Conservation (phyloP, 2,797 vertebrate species). For the Pagetopsis macropterus region DNA sequence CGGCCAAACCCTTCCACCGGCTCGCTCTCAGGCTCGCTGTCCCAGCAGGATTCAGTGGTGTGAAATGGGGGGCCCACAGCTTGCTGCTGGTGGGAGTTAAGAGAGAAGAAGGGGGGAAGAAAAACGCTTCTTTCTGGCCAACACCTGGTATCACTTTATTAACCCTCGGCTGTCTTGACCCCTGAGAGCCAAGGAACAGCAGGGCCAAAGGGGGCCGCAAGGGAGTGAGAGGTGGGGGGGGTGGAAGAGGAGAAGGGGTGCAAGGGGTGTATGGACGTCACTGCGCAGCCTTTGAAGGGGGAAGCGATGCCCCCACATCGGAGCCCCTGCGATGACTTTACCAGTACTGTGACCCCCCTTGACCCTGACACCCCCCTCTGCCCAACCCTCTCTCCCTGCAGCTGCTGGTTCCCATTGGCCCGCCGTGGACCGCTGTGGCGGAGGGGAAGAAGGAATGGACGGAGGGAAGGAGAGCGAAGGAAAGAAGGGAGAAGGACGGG, state of each 20-base stretch:
- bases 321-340: slow-evolving; percentile 86
- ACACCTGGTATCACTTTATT: slow-evolving; percentile 91
- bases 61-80: slow-evolving; percentile 77
- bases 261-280: slow-evolving; percentile 71
- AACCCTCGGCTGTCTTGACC: slow-evolving; percentile 85
- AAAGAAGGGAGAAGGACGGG: slow-evolving; percentile 42
- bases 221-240: slow-evolving; percentile 55
- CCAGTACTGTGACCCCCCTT: slow-evolving; percentile 83
- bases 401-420: slow-evolving; percentile 82
- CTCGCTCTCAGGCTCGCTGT: slow-evolving; percentile 47
- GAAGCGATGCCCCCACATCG: slow-evolving; percentile 76
- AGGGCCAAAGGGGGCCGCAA: slow-evolving; percentile 75
- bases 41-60: slow-evolving; percentile 73
- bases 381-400: slow-evolving; percentile 61
- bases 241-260: slow-evolving; percentile 50
- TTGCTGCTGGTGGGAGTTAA: slow-evolving; percentile 70
- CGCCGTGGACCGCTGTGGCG: slow-evolving; percentile 47
- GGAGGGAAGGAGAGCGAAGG: slow-evolving; percentile 41
- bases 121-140: slow-evolving; percentile 66
- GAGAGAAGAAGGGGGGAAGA: slow-evolving; percentile 22
- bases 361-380: slow-evolving; percentile 73
- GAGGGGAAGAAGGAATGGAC: slow-evolving; percentile 41
- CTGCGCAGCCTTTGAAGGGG: slow-evolving; percentile 81
- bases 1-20: slow-evolving; percentile 40
- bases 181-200: slow-evolving; percentile 77